Evolutionary conservation across 1,140 invertebrate genomes (phyloP), one percentile per base, ranked within the genome.

Genomic region (Nebria ingens): DNA sequence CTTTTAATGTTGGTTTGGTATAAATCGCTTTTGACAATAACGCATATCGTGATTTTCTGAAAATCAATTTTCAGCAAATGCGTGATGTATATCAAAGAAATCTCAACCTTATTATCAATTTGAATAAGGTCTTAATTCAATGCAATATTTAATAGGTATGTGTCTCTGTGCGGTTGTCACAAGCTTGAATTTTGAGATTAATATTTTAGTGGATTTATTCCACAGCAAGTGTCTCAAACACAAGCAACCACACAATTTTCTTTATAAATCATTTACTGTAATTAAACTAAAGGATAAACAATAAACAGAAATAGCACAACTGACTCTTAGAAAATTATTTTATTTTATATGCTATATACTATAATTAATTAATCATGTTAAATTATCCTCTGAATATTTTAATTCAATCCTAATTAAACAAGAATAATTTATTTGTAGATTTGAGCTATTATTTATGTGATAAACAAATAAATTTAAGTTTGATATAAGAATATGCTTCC

Each of bases 11-110:
- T n/a, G n/a, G n/a, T n/a, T n/a, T n/a, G n/a, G n/a, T 12, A 45
- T 45, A 45, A 11, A 45, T 11, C 3, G 6, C 40, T 45, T 9
- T 9, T 6, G 40, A 45, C 40, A 45, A 17, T n/a, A n/a, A n/a
- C n/a, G n/a, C n/a, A n/a, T n/a, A n/a, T 17, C 6, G 40, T 6
- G 6, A 34, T 34, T 34, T 34, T 45, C 40, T 45, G 40, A 17
- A 45, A 45, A 45, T 45, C 40, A 45, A 45, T 45, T 45, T 45
- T 45, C 40, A 45, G 40, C 40, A 45, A 45, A 45, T 45, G 17
- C 40, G 9, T 4, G 17, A 12, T 45, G 15, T 45, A 17, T 12
- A 9, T 4, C 15, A 17, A 11, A 11, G 9, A 17, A 45, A 45
- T 4, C 15, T 45, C 6, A 17, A 11, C 40, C 15, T 45, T 12